Evolutionary conservation across 2,797 vertebrate genomes (phyloP).

Genomic region (Melanotaenia pygmaea): DNA sequence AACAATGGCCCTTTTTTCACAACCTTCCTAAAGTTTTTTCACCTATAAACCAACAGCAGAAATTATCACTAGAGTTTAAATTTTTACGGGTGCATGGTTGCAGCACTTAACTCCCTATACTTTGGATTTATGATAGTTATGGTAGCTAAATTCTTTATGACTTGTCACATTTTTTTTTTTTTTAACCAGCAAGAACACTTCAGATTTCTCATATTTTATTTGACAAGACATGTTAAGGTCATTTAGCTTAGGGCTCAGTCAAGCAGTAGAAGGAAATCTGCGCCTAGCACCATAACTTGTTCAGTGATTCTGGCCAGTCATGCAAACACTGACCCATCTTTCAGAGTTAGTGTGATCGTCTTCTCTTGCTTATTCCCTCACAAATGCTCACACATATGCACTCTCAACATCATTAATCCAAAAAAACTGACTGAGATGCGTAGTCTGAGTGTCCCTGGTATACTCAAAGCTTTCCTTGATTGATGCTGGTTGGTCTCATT

Average conservation of each 20-base stretch:
- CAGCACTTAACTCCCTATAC: not conserved
- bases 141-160: constrained; percentile 17
- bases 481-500: constrained; percentile 69
- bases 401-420: constrained; percentile 48
- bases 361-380: not conserved
- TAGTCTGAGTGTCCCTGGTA: constrained; percentile 48
- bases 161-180: not conserved
- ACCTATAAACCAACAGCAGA: not conserved
- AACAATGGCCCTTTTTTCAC: constrained; percentile 45
- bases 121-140: constrained; percentile 3
- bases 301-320: constrained; percentile 47
- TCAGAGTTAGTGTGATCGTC: constrained; percentile 26
- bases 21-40: not conserved
- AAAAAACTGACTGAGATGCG: constrained; percentile 34
- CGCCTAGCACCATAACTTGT: constrained; percentile 32
- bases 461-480: constrained; percentile 61
- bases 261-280: constrained; percentile 47
- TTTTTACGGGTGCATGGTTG: not conserved
- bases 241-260: constrained; percentile 40
- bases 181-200: constrained; percentile 23
- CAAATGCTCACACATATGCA: not conserved
- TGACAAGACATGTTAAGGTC: constrained; percentile 36
- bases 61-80: not conserved
- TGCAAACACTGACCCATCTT: constrained; percentile 38
- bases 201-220: constrained; percentile 36